Percentiles rank a stretch among this genome's conserved stretches.
Conservation (phyloP, 1,140 invertebrate species). For the Heliconius melpomene region DNA sequence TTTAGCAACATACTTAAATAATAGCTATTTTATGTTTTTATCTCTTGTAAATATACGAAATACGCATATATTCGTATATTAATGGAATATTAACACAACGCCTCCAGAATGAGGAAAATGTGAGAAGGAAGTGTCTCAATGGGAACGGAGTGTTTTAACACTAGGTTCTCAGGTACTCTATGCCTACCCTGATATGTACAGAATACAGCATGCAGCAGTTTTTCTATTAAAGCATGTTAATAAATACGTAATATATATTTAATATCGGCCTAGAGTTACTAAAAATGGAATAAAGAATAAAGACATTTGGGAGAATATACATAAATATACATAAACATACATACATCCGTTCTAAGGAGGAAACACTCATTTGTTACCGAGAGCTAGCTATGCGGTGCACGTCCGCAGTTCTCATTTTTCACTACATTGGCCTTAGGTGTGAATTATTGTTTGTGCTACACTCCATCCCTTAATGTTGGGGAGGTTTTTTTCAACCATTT, state of each 20-base stretch:
- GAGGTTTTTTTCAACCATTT: constrained; percentile 31
- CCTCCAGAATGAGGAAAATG: too few relatives aligned
- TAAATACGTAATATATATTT: not conserved
- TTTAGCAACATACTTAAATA: not conserved
- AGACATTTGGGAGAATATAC: constrained; percentile 17
- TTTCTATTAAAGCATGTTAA: too few relatives aligned
- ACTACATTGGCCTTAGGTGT: constrained; percentile 80
- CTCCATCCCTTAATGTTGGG: constrained; percentile 29
- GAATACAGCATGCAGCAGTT: too few relatives aligned
- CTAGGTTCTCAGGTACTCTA: too few relatives aligned
- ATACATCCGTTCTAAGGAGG: constrained; percentile 40
- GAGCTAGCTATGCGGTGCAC: constrained; percentile 64
- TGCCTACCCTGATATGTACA: too few relatives aligned
- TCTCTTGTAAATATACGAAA: not conserved
- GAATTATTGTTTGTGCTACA: constrained; percentile 73
- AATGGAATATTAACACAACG: too few relatives aligned
- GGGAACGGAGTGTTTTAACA: too few relatives aligned
- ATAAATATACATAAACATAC: constrained; percentile 1
- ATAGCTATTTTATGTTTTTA: too few relatives aligned
- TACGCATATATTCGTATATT: constrained; percentile 8
- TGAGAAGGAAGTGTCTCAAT: too few relatives aligned
- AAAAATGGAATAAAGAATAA: constrained; percentile 41
- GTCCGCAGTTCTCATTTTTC: constrained; percentile 77
- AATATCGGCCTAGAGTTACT: not conserved
- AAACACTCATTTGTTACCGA: constrained; percentile 74